Evolutionary conservation across 2,797 vertebrate species (phyloP).

Genomic region (Danio jaintianensis): DNA sequence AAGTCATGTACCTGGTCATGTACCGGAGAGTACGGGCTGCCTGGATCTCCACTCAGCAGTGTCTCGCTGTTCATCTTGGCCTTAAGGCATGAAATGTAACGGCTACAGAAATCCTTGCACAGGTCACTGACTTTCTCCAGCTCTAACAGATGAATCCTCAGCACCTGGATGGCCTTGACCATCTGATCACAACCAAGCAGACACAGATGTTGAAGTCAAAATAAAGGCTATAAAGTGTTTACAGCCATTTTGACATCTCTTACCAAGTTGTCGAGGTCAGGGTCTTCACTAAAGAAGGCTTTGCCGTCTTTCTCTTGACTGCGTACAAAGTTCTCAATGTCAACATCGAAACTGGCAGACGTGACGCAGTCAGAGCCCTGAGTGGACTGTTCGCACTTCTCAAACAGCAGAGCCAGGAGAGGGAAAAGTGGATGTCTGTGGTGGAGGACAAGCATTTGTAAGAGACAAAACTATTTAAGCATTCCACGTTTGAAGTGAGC

Average conservation of each 20-base stretch:
- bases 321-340: slow-evolving; percentile 88
- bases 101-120: slow-evolving; percentile 89
- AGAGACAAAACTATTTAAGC: neutral
- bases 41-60: slow-evolving; percentile 83
- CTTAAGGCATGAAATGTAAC: slow-evolving; percentile 87
- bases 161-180: slow-evolving; percentile 90
- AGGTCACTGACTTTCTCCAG: slow-evolving; percentile 88
- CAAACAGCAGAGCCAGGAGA: slow-evolving; percentile 85
- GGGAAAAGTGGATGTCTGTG: slow-evolving; percentile 82
- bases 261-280: slow-evolving; percentile 86
- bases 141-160: slow-evolving; percentile 87
- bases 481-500: no score
- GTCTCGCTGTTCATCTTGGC: slow-evolving; percentile 91
- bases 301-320: slow-evolving; percentile 88
- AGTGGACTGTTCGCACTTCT: slow-evolving; percentile 89
- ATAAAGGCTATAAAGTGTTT: neutral
- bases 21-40: slow-evolving; percentile 83
- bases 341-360: slow-evolving; percentile 87
- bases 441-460: neutral
- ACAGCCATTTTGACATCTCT: slow-evolving; percentile 49
- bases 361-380: slow-evolving; percentile 87
- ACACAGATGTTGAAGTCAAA: neutral
- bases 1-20: slow-evolving; percentile 67
- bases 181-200: slow-evolving; percentile 68
- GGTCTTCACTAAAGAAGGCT: slow-evolving; percentile 87